phyloP scores from a whole-genome alignment of 2,888 invertebrate genomes.

The Zaprionus bogoriensis region DNA sequence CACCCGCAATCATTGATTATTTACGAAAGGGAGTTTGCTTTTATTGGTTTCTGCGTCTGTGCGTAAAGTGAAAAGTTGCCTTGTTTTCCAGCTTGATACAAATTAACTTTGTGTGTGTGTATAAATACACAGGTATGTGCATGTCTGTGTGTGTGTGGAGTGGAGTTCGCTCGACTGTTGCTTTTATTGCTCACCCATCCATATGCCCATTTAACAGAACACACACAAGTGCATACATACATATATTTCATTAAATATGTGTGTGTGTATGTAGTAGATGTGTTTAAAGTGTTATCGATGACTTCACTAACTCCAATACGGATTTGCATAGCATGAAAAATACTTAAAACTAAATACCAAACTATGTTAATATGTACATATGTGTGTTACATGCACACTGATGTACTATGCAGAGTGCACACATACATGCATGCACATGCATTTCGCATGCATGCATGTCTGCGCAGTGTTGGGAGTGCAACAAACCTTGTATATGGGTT shows the following conservation, averaged over 20 bases:
- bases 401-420: background rate
- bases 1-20: background rate
- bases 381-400: background rate
- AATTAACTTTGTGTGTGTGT: background rate
- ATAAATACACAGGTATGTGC: background rate
- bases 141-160: conserved; percentile 1
- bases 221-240: background rate
- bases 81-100: too few relatives aligned
- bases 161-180: conserved; percentile 2
- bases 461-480: background rate
- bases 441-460: background rate
- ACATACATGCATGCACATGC: background rate
- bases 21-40: background rate
- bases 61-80: background rate
- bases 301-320: background rate
- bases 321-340: too few relatives aligned
- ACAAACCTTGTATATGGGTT: background rate
- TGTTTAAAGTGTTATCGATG: background rate
- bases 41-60: background rate
- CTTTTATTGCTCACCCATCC: background rate
- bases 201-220: too few relatives aligned
- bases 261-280: background rate
- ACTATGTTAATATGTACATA: background rate
- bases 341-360: background rate
- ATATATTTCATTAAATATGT: background rate